Base-by-base conservation (phyloP, 2,888 invertebrate species). In the Cheilosia grossa region DNA sequence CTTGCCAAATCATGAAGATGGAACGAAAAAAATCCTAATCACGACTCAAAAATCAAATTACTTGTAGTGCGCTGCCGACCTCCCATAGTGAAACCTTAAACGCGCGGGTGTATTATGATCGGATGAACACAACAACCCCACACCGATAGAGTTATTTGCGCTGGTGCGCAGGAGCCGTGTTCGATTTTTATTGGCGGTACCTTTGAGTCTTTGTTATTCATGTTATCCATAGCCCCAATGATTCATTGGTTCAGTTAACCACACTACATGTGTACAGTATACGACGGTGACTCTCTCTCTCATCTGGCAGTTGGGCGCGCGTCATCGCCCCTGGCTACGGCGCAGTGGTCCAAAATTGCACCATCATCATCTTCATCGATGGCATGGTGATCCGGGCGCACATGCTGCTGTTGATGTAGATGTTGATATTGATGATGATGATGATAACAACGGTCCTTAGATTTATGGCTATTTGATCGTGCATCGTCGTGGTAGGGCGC, bases 191-290 rank as follows among this genome's bases (percentile, higher is more conserved):
- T 88, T 88, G 88, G 87, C 88, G 88, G 88, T 86, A 56, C 85
- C 88, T 88, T 88, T 88, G 88, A 88, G 82, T 85, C 66, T 85
- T 85, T 85, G 85, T 88, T 88, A 88, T 88, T 88, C 88, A 88
- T 88, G 88, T 88, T 88, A 88, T 64, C 67, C 51, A 53, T 80
- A 79, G 58, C 42, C 42, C 58, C 47, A 78, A 51, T 58, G 75
- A 67, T 75, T 51, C 64, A 72, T 58, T 51, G 72, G 81, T 49
- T 81, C 63, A 56, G 81, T 75, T 75, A 70, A 75, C 66, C 49
- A 69, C 66, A 49, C 10, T 10, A 33, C 10, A 10, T 33, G 37
- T 66, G 67, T 66, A 66, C 59, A 15, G 17, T 17, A 17, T n/a
- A 44, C 67, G 54, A 42, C 59, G 64, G 33, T 56, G 67, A 27